Percentiles rank a stretch among this genome's conserved stretches.
These are phyloP conservation scores for Littorina saxatilis DNA, from an alignment of 1,140 invertebrate genomes.

Conservation along the genomic window DNA sequence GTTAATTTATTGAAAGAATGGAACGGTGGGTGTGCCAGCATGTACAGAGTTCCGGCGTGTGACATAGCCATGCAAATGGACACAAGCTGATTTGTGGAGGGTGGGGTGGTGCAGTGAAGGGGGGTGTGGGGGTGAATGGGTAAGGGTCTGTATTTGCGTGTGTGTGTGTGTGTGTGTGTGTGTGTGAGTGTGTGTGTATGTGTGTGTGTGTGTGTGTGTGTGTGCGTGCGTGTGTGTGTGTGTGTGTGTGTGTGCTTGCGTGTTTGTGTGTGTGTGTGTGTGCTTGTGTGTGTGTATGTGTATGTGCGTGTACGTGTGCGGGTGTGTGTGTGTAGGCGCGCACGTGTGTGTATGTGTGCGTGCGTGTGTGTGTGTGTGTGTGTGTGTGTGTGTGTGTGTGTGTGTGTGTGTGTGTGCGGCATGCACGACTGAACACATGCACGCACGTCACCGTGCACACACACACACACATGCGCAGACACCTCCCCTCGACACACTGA, in stretches of 20 bases:
- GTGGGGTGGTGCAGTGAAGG: no score
- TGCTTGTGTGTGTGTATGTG: no score
- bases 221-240: conserved; percentile 15
- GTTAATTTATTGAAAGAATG: no score
- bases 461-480: background rate
- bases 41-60: no score
- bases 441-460: background rate
- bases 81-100: background rate
- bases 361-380: no score
- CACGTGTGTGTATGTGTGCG: no score
- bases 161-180: conserved; percentile 16
- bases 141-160: background rate
- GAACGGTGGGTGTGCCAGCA: no score
- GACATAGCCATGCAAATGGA: no score
- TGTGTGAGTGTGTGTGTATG: background rate
- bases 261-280: background rate
- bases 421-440: background rate
- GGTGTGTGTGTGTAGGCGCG: no score
- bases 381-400: no score
- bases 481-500: background rate
- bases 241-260: conserved; percentile 11
- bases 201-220: background rate
- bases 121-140: background rate
- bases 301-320: no score
- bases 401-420: background rate